These are phyloP conservation scores for Danaus chrysippus DNA, from an alignment of 2,888 invertebrate genomes.

Conservation along the genomic window DNA sequence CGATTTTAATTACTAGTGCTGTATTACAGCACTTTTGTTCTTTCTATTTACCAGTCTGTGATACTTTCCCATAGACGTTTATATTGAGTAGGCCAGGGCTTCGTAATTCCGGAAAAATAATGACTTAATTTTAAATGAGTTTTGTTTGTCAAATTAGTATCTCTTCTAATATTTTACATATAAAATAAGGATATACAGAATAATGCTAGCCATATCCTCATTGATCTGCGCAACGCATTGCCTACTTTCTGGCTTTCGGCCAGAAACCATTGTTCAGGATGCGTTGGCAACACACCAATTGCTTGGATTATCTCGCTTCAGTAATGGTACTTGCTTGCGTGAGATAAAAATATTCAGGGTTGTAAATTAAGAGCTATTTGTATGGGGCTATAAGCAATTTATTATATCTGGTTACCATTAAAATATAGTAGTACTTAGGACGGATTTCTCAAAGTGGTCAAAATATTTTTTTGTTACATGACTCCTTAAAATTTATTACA, in stretches of 20 bases:
- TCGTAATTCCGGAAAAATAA: constrained; percentile 19
- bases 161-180: constrained; percentile 6
- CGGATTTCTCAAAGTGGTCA: too few species aligned
- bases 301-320: constrained; percentile 37
- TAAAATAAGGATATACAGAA: neutral
- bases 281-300: constrained; percentile 54
- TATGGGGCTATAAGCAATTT: neutral
- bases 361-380: neutral
- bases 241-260: constrained; percentile 60
- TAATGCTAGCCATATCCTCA: constrained; percentile 20
- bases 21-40: constrained; percentile 21
- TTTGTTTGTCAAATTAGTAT: neutral
- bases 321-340: constrained; percentile 26
- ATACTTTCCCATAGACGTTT: constrained; percentile 23
- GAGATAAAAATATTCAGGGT: constrained; percentile 12
- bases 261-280: constrained; percentile 52
- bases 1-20: constrained; percentile 26
- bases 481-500: neutral
- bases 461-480: neutral
- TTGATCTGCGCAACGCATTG: constrained; percentile 32
- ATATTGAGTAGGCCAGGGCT: constrained; percentile 22
- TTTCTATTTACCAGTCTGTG: constrained; percentile 18
- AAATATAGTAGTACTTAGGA: too few species aligned
- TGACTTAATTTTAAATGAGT: constrained; percentile 11
- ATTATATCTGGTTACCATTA: neutral